Evolutionary conservation across 2,113 vertebrate genomes (phyloP).

Genomic region (Amblyopsis rosae): DNA sequence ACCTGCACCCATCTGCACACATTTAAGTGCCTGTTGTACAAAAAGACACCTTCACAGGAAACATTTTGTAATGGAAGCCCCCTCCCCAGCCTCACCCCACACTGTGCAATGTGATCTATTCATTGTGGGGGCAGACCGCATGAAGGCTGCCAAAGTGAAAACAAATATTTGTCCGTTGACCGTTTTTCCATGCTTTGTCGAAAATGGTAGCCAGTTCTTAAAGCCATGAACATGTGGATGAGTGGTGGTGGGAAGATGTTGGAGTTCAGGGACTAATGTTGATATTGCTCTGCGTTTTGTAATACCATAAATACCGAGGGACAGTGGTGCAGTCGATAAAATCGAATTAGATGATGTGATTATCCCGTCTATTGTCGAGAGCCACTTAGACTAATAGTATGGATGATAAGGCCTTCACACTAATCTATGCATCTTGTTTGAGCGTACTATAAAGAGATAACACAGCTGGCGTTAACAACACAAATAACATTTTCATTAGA

Average conservation of each 20-base stretch:
- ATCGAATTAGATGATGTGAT: constrained; percentile 50
- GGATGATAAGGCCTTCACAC: constrained; percentile 19
- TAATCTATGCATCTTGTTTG: constrained; percentile 19
- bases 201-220: constrained; percentile 42
- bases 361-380: constrained; percentile 50
- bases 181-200: constrained; percentile 52
- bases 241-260: neutral
- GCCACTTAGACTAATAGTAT: constrained; percentile 54
- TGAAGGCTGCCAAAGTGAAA: constrained; percentile 54
- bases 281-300: constrained; percentile 21
- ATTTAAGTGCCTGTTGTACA: constrained; percentile 16
- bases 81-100: neutral
- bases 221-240: constrained; percentile 29
- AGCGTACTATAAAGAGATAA: constrained; percentile 22
- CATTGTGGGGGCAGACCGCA: constrained; percentile 27
- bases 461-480: constrained; percentile 30
- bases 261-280: constrained; percentile 22
- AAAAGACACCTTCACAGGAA: constrained; percentile 22
- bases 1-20: constrained; percentile 7
- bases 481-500: constrained; percentile 44
- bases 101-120: constrained; percentile 29
- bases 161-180: constrained; percentile 66
- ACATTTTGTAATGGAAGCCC: constrained; percentile 31
- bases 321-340: constrained; percentile 26
- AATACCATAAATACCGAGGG: constrained; percentile 29